These are phyloP conservation scores for Helostoma temminkii DNA, from an alignment of 2,797 vertebrate species.

Conservation along the genomic window DNA sequence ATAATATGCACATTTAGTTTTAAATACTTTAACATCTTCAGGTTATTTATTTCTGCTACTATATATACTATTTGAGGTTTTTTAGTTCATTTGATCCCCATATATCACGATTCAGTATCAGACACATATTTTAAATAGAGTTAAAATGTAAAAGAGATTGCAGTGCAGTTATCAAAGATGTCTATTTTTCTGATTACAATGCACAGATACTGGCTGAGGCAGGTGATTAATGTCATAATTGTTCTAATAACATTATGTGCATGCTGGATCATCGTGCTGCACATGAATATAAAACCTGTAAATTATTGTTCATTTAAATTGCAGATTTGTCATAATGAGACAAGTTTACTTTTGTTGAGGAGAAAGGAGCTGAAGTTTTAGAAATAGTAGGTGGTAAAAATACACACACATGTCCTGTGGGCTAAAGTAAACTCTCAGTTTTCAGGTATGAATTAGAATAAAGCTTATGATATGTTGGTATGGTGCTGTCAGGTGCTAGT, in stretches of 20 bases:
- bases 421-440: slow-evolving; percentile 13
- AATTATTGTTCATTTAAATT: slow-evolving; percentile 26
- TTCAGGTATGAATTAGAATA: slow-evolving; percentile 13
- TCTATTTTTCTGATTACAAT: not conserved
- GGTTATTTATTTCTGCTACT: not conserved
- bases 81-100: no score
- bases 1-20: not conserved
- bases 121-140: no score
- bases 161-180: not conserved
- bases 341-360: slow-evolving; percentile 12
- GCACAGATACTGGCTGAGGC: not conserved
- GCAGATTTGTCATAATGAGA: slow-evolving; percentile 21
- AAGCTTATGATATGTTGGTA: not conserved
- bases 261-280: slow-evolving; percentile 4
- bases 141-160: no score
- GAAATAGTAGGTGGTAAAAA: not conserved
- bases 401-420: not conserved
- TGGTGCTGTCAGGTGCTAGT: not conserved
- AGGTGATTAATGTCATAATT: slow-evolving; percentile 22
- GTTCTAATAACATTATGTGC: slow-evolving; percentile 11
- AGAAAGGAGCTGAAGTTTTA: not conserved
- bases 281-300: slow-evolving; percentile 14
- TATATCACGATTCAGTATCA: no score
- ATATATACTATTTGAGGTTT: no score
- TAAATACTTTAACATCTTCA: not conserved